phyloP scores from a whole-genome alignment of 2,797 vertebrate genomes.

The Tinamus major region DNA sequence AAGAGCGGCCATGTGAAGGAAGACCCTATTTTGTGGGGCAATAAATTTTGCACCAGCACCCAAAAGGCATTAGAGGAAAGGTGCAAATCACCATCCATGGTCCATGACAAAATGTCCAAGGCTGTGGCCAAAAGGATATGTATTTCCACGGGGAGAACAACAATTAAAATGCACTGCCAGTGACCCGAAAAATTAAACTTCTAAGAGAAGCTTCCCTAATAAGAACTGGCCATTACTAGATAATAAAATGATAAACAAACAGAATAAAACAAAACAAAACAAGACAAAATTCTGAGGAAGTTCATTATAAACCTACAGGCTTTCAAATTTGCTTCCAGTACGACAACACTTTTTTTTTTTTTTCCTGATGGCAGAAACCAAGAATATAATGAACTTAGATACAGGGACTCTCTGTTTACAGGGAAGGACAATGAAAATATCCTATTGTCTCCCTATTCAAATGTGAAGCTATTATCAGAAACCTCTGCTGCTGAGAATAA shows the following conservation, averaged over 20 bases:
- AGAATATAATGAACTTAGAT: background rate
- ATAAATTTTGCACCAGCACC: slow-evolving; percentile 38
- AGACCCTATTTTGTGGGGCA: slow-evolving; percentile 31
- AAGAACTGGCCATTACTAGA: background rate
- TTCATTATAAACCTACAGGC: background rate
- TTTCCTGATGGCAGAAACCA: background rate
- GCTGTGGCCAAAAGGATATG: background rate
- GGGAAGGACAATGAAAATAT: slow-evolving; percentile 10
- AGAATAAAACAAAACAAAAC: background rate
- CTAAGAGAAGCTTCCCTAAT: background rate
- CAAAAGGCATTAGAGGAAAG: slow-evolving; percentile 7
- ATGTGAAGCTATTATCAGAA: slow-evolving; percentile 23
- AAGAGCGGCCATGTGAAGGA: slow-evolving; percentile 24
- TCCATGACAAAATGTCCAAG: background rate
- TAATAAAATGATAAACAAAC: background rate
- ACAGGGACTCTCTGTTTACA: background rate
- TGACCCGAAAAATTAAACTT: background rate
- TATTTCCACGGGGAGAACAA: background rate
- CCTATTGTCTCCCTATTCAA: background rate
- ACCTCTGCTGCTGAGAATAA: slow-evolving; percentile 21
- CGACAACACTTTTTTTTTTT: background rate
- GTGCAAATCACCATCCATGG: background rate
- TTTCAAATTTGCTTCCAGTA: background rate
- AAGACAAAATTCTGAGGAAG: background rate
- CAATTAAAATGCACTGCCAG: background rate